A percentile compares a stretch with the other conserved stretches of the same genome.
These are phyloP conservation scores for Melanotaenia pygmaea DNA, from an alignment of 2,797 vertebrate genomes.

Conservation along the genomic window DNA sequence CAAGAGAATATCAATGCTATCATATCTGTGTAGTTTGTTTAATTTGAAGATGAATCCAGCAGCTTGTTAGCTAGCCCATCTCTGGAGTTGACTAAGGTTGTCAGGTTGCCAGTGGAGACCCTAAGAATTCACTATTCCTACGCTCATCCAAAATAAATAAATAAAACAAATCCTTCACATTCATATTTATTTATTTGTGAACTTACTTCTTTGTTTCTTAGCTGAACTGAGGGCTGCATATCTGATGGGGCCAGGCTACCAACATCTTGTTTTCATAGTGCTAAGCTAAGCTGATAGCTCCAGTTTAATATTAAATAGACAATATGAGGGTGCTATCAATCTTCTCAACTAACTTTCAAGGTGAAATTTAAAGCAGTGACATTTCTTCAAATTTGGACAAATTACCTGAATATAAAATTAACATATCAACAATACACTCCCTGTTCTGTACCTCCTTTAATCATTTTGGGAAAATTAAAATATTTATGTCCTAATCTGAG, in stretches of 20 bases:
- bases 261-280: neutral
- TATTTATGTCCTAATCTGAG: constrained; percentile 32
- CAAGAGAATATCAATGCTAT: neutral
- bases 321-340: constrained; percentile 10
- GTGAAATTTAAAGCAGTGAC: constrained; percentile 23
- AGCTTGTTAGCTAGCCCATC: constrained; percentile 1
- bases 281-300: constrained; percentile 5
- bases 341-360: constrained; percentile 20
- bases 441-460: constrained; percentile 37
- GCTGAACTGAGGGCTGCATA: neutral
- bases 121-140: too few relatives aligned
- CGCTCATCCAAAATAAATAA: too few relatives aligned
- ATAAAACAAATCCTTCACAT: too few relatives aligned
- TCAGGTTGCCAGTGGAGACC: neutral
- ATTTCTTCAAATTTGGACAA: constrained; percentile 28
- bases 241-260: neutral
- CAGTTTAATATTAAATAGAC: constrained; percentile 22
- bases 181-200: neutral
- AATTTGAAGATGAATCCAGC: neutral
- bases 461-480: constrained; percentile 36
- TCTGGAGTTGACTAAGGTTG: neutral
- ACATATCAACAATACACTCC: constrained; percentile 27
- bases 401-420: constrained; percentile 31
- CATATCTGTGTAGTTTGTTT: neutral
- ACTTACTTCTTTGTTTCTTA: too few relatives aligned